Conservation (phyloP, 1,140 invertebrate species). For the Achroia grisella region DNA sequence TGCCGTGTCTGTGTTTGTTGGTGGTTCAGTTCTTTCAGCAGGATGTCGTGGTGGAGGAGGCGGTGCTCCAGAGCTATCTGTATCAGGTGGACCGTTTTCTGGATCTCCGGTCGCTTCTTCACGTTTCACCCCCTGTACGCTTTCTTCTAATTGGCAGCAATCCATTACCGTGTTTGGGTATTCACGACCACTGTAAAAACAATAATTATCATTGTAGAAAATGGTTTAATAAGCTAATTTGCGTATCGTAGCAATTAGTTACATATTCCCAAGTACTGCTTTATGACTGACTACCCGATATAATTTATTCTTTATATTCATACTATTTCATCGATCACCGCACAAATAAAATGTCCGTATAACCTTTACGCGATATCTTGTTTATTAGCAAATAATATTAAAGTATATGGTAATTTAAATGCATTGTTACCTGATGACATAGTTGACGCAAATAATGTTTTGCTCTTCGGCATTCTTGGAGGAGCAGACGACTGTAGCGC, state of each 20-base stretch:
- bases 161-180: slow-evolving; percentile 94
- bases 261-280: too few relatives aligned
- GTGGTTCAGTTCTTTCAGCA: slow-evolving; percentile 51
- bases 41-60: slow-evolving; percentile 53
- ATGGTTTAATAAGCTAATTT: too few relatives aligned
- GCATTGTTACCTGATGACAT: slow-evolving; percentile 87
- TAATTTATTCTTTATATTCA: too few relatives aligned
- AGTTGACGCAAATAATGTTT: slow-evolving; percentile 97
- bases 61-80: slow-evolving; percentile 77
- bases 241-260: too few relatives aligned
- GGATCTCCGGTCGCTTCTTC: slow-evolving; percentile 88
- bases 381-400: too few relatives aligned
- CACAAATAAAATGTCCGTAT: too few relatives aligned
- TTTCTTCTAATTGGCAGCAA: slow-evolving; percentile 91
- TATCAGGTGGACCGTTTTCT: slow-evolving; percentile 89
- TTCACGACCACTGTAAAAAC: slow-evolving; percentile 87
- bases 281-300: too few relatives aligned
- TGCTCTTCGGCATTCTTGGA: slow-evolving; percentile 96
- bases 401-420: neutral
- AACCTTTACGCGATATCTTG: too few relatives aligned
- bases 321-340: too few relatives aligned
- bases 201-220: neutral
- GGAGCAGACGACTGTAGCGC: slow-evolving; percentile 96
- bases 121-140: slow-evolving; percentile 82
- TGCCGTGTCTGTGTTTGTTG: slow-evolving; percentile 43